Evolutionary conservation across 92 coral and sea anemone species (phyloP), one percentile per base, ranked within the genome.

Genomic region (Paragorgia papillata): DNA sequence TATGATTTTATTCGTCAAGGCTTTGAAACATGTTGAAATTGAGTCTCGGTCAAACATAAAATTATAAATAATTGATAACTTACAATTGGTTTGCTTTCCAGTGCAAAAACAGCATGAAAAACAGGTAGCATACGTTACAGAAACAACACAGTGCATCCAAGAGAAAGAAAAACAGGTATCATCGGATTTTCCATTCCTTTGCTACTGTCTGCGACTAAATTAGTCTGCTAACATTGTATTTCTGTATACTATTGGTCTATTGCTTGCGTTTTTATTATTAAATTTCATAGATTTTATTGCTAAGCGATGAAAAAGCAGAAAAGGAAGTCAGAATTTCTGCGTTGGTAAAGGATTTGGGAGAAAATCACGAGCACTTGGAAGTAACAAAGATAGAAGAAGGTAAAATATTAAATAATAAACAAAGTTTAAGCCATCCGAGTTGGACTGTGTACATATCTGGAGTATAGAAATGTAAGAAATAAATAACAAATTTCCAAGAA

Each of bases 351-450:
- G 89, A 82, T 25, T 68, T 94, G 9, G 83, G 67, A 21, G 83
- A 80, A 58, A 94, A 84, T 46, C 89, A 86, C 56, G 92, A 77
- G 56, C 87, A 86, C 57, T 79, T 82, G 26, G 82, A 82, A 34
- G 75, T 61, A 24, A 60, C 89, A 32, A 86, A 85, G 63, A 89
- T 87, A 53, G 93, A 94, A 82, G 83, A 84, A 83, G 97, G 98
- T 90, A 81, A 74, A 34, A 34, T 35, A 43, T 2, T 19, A 5
- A 20, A 13, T n/a, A n/a, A n/a, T n/a, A n/a, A n/a, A n/a, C n/a
- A n/a, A n/a, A n/a, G n/a, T n/a, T n/a, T n/a, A n/a, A n/a, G n/a
- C n/a, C n/a, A n/a, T n/a, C n/a, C n/a, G n/a, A n/a, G n/a, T n/a
- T n/a, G n/a, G n/a, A n/a, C n/a, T n/a, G n/a, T n/a, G n/a, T n/a